Evolutionary conservation across 2,888 invertebrate species (phyloP).

Genomic region (Aphodius sticticus): DNA sequence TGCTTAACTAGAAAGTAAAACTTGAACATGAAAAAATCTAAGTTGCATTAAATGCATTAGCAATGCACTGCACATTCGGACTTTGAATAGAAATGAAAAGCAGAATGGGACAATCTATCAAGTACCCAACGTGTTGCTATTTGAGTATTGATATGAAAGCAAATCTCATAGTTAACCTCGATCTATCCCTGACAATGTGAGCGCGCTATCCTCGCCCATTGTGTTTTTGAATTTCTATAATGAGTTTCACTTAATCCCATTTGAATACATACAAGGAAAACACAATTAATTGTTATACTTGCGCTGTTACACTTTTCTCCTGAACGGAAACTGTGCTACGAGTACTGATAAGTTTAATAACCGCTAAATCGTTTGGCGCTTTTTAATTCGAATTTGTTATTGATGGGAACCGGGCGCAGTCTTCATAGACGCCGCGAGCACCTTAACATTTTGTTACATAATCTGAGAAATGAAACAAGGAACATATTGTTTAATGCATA

Average conservation of each 20-base stretch:
- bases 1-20: too few relatives aligned
- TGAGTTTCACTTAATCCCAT: neutral
- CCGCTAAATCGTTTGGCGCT: neutral
- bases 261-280: neutral
- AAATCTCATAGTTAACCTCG: neutral
- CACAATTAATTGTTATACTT: neutral
- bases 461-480: slow-evolving; percentile 4
- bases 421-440: neutral
- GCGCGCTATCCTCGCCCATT: neutral
- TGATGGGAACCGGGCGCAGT: neutral
- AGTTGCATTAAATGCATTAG: neutral
- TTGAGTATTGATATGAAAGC: neutral
- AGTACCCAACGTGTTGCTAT: neutral
- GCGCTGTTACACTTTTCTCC: neutral
- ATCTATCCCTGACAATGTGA: neutral
- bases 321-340: neutral
- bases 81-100: neutral
- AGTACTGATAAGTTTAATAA: neutral
- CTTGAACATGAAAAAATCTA: neutral
- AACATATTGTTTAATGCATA: slow-evolving; percentile 4
- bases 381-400: neutral
- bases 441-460: neutral
- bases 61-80: neutral
- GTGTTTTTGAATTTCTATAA: neutral
- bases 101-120: neutral